A percentile compares a stretch with the other conserved stretches of the same genome.
Evolutionary conservation across 2,888 invertebrate genomes (phyloP).

Genomic region (Tortricodes alternella): DNA sequence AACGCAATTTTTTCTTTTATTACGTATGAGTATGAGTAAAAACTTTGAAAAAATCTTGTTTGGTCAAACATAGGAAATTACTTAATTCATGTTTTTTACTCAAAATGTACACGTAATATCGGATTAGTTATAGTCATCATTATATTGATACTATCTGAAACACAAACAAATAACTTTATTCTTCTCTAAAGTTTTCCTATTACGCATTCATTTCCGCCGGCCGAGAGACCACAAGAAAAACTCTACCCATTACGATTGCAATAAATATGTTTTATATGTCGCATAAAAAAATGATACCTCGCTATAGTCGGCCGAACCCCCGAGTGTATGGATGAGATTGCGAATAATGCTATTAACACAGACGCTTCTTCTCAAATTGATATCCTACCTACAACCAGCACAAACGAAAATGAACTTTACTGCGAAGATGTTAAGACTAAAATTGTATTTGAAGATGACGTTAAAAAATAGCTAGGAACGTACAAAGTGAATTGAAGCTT

Average conservation of each 20-base stretch:
- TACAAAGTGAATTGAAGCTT: conserved; percentile 46
- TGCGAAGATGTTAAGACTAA: conserved; percentile 39
- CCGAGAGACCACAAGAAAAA: conserved; percentile 72
- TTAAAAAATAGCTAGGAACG: conserved; percentile 45
- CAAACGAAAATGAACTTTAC: conserved; percentile 51
- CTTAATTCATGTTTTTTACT: no score
- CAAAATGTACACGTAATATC: no score
- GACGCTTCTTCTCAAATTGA: conserved; percentile 83
- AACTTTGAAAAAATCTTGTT: no score
- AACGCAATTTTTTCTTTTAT: no score
- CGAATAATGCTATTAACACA: conserved; percentile 83
- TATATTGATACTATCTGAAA: neutral
- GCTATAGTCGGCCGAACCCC: conserved; percentile 74
- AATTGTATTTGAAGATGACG: conserved; percentile 35
- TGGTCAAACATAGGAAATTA: no score
- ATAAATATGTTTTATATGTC: conserved; percentile 83
- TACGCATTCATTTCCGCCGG: conserved; percentile 67
- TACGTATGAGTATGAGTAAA: no score
- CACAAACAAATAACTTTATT: neutral
- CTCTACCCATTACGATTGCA: conserved; percentile 79
- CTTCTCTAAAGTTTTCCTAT: conserved; percentile 40
- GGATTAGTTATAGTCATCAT: no score
- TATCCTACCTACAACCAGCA: conserved; percentile 59
- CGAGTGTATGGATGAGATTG: conserved; percentile 83
- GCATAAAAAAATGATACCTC: conserved; percentile 80